Evolutionary conservation across 1,140 invertebrate species (phyloP), one percentile per base, ranked within the genome.

Genomic region (Orchesella cincta): DNA sequence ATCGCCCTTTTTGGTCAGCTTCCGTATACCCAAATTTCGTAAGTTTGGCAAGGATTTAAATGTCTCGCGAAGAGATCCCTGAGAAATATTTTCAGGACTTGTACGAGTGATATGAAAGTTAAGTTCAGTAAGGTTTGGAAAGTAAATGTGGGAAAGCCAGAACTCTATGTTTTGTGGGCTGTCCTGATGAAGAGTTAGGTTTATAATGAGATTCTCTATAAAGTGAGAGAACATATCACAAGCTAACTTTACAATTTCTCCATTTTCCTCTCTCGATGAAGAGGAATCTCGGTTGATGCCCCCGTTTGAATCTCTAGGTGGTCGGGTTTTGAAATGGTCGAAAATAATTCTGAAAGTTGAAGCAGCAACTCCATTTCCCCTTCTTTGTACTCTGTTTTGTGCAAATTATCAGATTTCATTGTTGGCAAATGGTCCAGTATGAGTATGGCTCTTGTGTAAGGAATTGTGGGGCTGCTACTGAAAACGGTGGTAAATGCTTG

Each of bases 1-100:
- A 29, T 67, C 31, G 8, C 62, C 62, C 62, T 67, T 67, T 67
- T 67, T 67, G 1, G 62, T 67, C 33, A 67, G 31, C 33, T 67
- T 67, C 8, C 62, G 26, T 12, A 67, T 18, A 23, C 62, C 26
- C 8, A 67, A 67, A 14, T 12, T 67, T 33, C n/a, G 3, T 12
- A 67, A n/a, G 29, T 67, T 29, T 67, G 62, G 26, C 8, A 67
- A 33, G 3, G 26, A 2, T 14, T 67, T 67, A 12, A 67, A 18
- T 12, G 23, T 67, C 2, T 12, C 26, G 8, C 2, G 28, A 18
- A 67, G 62, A 29, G 62, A 67, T 33, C 12, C 62, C 23, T 29
- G 28, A 31, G 28, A 67, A 31, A 31, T 8, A 31, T 67, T 67
- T 23, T 67, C 52, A n/a, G 62, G 62, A 33, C 62, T 67, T 29